Base-by-base conservation (phyloP, 37 sponge, comb jelly and placozoan species). In the Dysidea cf. avara region DNA sequence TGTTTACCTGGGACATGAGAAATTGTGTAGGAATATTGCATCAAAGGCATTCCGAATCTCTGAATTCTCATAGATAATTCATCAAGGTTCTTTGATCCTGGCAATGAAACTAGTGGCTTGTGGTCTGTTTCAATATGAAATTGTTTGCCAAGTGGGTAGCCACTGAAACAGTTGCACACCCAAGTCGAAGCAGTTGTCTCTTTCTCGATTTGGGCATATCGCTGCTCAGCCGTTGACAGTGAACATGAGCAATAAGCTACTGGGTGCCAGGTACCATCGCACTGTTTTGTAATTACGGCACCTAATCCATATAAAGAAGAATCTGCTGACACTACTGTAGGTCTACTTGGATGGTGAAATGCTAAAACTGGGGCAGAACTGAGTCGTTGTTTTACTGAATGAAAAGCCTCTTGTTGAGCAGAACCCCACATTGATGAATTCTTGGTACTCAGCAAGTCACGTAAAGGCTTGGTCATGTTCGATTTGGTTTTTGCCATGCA, bases 91-190 rank as follows among this genome's bases (percentile, higher is more conserved):
- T n/a, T n/a, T n/a, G n/a, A n/a, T n/a, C n/a, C n/a, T n/a, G n/a
- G 38, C 4, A 74, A 6, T 26, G 61, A 61, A 37, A 74, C 26
- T 3, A 74, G 29, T 43, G 63, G 49, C 34, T 74, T 74, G 43
- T 74, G 75, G n/a, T n/a, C n/a, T n/a, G n/a, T n/a, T n/a, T n/a
- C n/a, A n/a, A n/a, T n/a, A n/a, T n/a, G n/a, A n/a, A 61, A 59
- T 40, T 18, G 47, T 74, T 7, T 74, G 39, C n/a, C n/a, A 74
- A 25, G 39, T 74, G 72, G 66, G 65, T n/a, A n/a, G n/a, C n/a
- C 35, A 46, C 24, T 25, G 20, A 39, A 61, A 22, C 75, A 28
- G 22, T 66, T 22, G 26, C 68, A 46, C 18, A 46, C 43, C 75
- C 63, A 75, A 2, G 75, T n/a, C n/a, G n/a, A n/a, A n/a, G n/a